A percentile compares a stretch with the other conserved stretches of the same genome.
These are phyloP conservation scores for Melanerpes formicivorus DNA, from an alignment of 2,113 vertebrate species.

Conservation along the genomic window DNA sequence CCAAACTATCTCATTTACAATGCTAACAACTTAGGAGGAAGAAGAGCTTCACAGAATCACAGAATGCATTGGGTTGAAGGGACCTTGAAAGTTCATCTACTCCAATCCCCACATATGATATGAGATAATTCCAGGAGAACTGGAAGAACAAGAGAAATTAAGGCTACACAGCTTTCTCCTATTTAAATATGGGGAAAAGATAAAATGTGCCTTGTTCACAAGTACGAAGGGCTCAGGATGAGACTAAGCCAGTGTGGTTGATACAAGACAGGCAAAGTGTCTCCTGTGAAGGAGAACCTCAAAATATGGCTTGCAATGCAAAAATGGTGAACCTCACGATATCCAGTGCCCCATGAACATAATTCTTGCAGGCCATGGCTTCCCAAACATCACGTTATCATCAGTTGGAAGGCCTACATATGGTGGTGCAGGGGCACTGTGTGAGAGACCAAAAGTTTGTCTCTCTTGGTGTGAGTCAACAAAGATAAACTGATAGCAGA, in stretches of 20 bases:
- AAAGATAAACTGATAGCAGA: too few species aligned
- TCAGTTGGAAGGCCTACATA: not conserved
- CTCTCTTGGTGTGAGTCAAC: too few species aligned
- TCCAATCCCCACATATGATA: not conserved
- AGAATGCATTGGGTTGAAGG: too few species aligned
- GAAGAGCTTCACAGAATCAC: not conserved
- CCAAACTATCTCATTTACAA: not conserved
- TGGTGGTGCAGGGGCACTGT: not conserved
- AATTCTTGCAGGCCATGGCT: rapidly evolving
- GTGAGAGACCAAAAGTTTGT: too few species aligned
- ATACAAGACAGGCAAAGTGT: not conserved
- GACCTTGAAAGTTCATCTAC: too few species aligned
- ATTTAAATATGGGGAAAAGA: not conserved
- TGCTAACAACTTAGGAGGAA: not conserved
- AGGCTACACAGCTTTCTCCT: not conserved
- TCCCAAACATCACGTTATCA: not conserved
- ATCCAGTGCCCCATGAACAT: not conserved
- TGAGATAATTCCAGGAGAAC: not conserved
- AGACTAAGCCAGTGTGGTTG: not conserved
- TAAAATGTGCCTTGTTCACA: not conserved
- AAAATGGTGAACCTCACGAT: not conserved
- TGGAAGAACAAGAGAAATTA: not conserved
- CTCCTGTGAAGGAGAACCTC: not conserved
- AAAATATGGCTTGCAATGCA: not conserved
- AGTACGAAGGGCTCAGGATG: not conserved